A percentile compares a stretch with the other conserved stretches of the same genome.
phyloP scores from a whole-genome alignment of 2,797 vertebrate species.

The Parambassis ranga region DNA sequence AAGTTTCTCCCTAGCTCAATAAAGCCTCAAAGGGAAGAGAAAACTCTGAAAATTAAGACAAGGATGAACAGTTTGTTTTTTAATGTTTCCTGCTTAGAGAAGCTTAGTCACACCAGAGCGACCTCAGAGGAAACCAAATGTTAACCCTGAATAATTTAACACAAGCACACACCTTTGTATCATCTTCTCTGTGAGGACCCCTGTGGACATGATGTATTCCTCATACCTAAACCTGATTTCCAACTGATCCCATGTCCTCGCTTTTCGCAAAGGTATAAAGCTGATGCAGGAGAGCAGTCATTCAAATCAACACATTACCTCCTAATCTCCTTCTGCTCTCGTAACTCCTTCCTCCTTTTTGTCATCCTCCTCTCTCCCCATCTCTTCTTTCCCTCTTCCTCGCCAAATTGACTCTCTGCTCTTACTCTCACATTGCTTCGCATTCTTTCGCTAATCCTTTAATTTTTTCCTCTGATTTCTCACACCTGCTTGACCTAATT shows the following conservation, averaged over 20 bases:
- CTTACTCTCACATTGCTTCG: not conserved
- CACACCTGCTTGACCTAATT: no score
- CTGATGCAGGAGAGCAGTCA: not conserved
- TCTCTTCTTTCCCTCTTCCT: not conserved
- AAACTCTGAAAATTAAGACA: not conserved
- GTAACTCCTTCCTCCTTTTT: not conserved
- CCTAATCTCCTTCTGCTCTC: slow-evolving; percentile 22
- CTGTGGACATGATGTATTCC: no score
- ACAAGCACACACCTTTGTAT: not conserved
- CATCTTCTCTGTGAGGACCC: no score
- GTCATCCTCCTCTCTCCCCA: not conserved
- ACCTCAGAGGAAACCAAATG: slow-evolving; percentile 18
- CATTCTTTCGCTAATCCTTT: no score
- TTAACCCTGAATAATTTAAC: slow-evolving; percentile 14
- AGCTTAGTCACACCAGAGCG: slow-evolving; percentile 30
- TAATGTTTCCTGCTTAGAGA: not conserved
- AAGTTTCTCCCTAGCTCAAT: not conserved
- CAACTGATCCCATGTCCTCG: no score
- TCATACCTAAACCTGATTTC: no score
- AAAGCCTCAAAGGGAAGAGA: no score
- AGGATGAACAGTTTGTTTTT: not conserved
- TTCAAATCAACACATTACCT: slow-evolving; percentile 26
- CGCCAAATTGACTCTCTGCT: rapidly evolving
- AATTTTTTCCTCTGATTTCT: no score
- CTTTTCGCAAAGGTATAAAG: no score